Evolutionary conservation across 2,888 invertebrate species (phyloP), one percentile per base, ranked within the genome.

Genomic region (Acleris sparsana): DNA sequence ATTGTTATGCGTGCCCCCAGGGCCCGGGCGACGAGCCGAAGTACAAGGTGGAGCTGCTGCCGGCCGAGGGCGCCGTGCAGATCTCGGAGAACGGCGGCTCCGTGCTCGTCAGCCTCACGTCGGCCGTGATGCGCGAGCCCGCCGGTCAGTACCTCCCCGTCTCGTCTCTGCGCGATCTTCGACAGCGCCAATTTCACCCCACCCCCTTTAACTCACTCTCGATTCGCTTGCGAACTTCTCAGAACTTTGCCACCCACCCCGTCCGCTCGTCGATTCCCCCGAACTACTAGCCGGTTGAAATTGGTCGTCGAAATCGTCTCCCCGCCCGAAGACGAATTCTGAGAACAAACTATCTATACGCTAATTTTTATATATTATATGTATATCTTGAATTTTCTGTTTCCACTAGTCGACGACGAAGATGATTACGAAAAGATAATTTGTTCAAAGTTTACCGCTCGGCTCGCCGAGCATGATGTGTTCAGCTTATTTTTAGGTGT

Each of bases 101-200:
- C 61, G 98, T 99, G 72, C 95, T 96, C 72, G 97, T 99, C 70
- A 96, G 97, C 70, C 94, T 99, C 70, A 99, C 99, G 59, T 98
- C 99, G 71, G 98, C 98, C 55, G 94, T 98, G 62, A 96, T 99
- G 95, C 95, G 99, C 69, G 98, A 98, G 87, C 94, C 96, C 87
- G 76, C 85, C 72, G 95, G 94, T 94, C 80, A 91, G 85, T 73
- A 11, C 52, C 58, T 53, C 11, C 48, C 61, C 33, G 51, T 22
- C 57, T 6, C 63, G 22, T 39, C 52, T 1, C 44, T 46, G 58
- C 55, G 66, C 57, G 80, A 80, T 78, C 72, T 73, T 82, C 83
- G 83, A 81, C 82, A 68, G 69, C 74, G 79, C 85, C 87, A 84
- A 87, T 86, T 85, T 85, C 87, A 83, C 81, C 44, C 46, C 52